A percentile compares a stretch with the other conserved stretches of the same genome.
Evolutionary conservation across 1,140 invertebrate genomes (phyloP).

Genomic region (Caenorhabditis briggsae): DNA sequence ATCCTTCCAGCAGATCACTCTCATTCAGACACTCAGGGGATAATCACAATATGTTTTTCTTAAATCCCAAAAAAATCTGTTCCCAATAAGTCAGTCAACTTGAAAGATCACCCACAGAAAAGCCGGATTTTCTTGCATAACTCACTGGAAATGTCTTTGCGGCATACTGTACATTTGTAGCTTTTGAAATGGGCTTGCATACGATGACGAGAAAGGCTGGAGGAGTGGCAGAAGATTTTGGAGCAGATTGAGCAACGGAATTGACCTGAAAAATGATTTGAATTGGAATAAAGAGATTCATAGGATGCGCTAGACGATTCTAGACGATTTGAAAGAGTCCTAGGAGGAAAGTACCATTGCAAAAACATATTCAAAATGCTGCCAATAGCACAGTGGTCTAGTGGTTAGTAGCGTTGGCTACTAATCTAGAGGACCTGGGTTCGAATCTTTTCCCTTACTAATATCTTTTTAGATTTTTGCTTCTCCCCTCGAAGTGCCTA

Average conservation of each 20-base stretch:
- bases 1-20: neutral
- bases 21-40: neutral
- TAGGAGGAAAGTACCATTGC: too few species aligned
- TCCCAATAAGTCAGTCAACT: neutral
- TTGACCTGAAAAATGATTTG: constrained; percentile 67
- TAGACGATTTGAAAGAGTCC: neutral
- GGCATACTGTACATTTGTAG: constrained; percentile 77
- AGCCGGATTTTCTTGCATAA: constrained; percentile 18
- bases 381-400: too few species aligned
- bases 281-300: neutral
- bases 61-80: neutral
- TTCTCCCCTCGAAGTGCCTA: neutral
- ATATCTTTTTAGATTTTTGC: too few species aligned
- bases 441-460: too few species aligned
- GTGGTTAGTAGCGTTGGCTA: too few species aligned
- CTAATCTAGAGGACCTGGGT: too few species aligned
- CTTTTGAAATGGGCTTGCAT: constrained; percentile 78
- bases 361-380: too few species aligned
- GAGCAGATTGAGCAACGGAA: constrained; percentile 77
- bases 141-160: constrained; percentile 78
- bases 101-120: neutral
- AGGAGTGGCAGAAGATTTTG: constrained; percentile 78
- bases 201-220: constrained; percentile 76
- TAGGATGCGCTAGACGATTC: neutral
- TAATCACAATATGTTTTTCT: neutral